Evolutionary conservation across 2,888 invertebrate genomes (phyloP).

Genomic region (Lycophotia porphyrea): DNA sequence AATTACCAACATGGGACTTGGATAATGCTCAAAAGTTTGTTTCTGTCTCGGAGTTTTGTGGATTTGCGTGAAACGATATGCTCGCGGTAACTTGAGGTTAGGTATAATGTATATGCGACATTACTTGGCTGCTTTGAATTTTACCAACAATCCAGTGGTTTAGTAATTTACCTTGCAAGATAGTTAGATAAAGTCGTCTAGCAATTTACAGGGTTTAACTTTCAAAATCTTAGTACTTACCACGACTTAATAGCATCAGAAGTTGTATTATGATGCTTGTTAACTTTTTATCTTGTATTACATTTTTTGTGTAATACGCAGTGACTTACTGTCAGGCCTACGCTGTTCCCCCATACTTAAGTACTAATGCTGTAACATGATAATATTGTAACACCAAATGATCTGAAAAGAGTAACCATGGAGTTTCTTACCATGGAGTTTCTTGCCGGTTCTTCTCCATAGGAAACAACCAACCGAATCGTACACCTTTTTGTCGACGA

Average conservation of each 20-base stretch:
- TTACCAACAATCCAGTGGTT: conserved; percentile 31
- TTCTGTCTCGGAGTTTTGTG: conserved; percentile 45
- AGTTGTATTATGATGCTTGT: too few species aligned
- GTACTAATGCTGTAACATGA: too few species aligned
- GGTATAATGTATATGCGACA: conserved; percentile 54
- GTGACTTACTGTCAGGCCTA: too few species aligned
- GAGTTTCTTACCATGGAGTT: too few species aligned
- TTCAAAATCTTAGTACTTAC: conserved; percentile 6
- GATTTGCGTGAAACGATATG: conserved; percentile 43
- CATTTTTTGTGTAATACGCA: too few species aligned
- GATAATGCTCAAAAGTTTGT: conserved; percentile 58
- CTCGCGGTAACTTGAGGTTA: conserved; percentile 35
- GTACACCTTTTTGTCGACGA: too few species aligned
- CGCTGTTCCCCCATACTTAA: too few species aligned
- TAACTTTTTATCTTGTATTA: too few species aligned
- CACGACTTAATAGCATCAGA: background rate
- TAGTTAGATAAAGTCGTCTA: conserved; percentile 34
- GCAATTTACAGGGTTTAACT: conserved; percentile 15
- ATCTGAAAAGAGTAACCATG: too few species aligned
- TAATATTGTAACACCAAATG: too few species aligned
- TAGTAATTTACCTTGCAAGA: conserved; percentile 48
- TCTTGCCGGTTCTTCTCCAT: too few species aligned
- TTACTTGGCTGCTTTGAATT: conserved; percentile 41
- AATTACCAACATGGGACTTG: conserved; percentile 52
- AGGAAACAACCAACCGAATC: too few species aligned